Percentiles rank a stretch among this genome's conserved stretches.
These are phyloP conservation scores for Cossypha caffra DNA, from an alignment of 2,797 vertebrate species.

Conservation along the genomic window DNA sequence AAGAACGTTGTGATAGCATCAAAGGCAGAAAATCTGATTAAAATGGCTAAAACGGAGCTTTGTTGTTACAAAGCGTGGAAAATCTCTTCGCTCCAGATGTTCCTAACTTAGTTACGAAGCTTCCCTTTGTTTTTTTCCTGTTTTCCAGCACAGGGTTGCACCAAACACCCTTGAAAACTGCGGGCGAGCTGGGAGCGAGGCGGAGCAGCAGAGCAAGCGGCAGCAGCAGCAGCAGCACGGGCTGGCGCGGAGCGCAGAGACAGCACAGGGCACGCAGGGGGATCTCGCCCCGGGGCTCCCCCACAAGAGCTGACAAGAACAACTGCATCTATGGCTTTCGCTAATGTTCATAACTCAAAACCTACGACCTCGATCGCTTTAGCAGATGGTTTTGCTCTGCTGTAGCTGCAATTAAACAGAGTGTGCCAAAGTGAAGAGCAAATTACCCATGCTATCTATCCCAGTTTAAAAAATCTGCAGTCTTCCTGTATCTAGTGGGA, in stretches of 20 bases:
- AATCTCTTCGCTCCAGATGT: background rate
- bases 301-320: slow-evolving; percentile 42
- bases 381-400: slow-evolving; percentile 68
- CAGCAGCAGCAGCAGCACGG: background rate
- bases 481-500: slow-evolving; percentile 55
- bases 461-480: slow-evolving; percentile 47
- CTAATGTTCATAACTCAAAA: slow-evolving; percentile 63
- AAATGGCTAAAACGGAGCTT: background rate
- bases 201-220: background rate
- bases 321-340: slow-evolving; percentile 19
- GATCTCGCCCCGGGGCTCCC: background rate
- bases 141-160: background rate
- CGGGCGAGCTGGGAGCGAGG: background rate
- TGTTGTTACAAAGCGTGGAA: background rate
- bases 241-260: background rate
- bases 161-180: slow-evolving; percentile 29
- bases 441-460: slow-evolving; percentile 62
- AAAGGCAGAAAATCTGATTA: background rate
- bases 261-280: background rate
- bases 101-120: background rate
- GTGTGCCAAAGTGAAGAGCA: slow-evolving; percentile 65
- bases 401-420: slow-evolving; percentile 65
- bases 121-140: background rate
- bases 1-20: background rate
- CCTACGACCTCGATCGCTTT: slow-evolving; percentile 56